Base-by-base conservation (phyloP, 2,888 invertebrate genomes). In the Troides aeacus region DNA sequence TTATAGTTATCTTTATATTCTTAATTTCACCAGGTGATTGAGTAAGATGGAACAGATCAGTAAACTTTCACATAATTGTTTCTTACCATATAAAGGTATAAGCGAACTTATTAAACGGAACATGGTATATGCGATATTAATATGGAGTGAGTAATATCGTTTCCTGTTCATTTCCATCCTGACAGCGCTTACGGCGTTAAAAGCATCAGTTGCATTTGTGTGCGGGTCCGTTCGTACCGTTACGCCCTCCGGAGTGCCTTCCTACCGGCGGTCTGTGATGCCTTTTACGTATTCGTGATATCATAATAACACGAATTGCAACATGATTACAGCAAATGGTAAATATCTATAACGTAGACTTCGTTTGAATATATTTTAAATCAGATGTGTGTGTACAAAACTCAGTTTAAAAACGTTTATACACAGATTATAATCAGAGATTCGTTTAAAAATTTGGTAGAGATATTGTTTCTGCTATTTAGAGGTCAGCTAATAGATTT, bases 171-270 rank as follows among this genome's bases (percentile, higher is more conserved):
- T 64, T 64, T 58, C 60, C 70, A 68, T 30, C 60, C 71, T 74
- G 71, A 71, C 77, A 69, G 65, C 65, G 72, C 84, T 78, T 69
- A 72, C 72, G 81, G 82, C 83, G 72, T 62, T 71, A 76, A 77
- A 81, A 82, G 81, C 83, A 84, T 88, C 86, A 85, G 83, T 85
- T 87, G 86, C 85, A 86, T 81, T 78, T 78, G 79, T 78, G 83
- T 81, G 79, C 79, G 75, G 72, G 73, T 80, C 21, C 56, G 56
- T 62, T 12, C 56, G 64, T 81, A 83, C 89, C 85, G 88, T 87
- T 88, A 87, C 79, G 75, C 82, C 88, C 84, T 71, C 79, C 78
- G 84, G 89, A 82, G 79, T 80, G 77, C 79, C 72, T 74, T 69
- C 70, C 66, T 74, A 77, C 79, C 78, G 75, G 78, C 78, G 78